These are phyloP conservation scores for Scaptomyza tumidula DNA, from an alignment of 2,888 invertebrate genomes.

Conservation along the genomic window DNA sequence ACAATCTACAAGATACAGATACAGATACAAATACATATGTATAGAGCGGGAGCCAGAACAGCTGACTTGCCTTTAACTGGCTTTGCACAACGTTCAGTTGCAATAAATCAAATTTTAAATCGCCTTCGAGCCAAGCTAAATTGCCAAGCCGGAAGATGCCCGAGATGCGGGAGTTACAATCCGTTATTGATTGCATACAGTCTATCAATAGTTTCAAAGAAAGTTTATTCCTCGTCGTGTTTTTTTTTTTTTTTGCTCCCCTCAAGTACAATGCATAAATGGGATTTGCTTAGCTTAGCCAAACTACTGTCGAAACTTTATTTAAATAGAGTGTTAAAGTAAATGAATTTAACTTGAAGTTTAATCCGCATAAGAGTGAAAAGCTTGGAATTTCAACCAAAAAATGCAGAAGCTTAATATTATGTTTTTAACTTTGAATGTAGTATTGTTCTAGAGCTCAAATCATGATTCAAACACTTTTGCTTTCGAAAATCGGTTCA, in stretches of 20 bases:
- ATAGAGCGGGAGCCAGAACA: constrained; percentile 23
- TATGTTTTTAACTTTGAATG: neutral
- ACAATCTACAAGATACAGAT: constrained; percentile 5
- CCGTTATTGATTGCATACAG: constrained; percentile 43
- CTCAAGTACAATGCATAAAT: constrained; percentile 13
- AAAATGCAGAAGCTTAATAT: too few species aligned
- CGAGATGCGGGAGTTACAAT: constrained; percentile 39
- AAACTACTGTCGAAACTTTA: neutral
- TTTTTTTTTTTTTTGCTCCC: neutral
- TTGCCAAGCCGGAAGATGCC: constrained; percentile 70
- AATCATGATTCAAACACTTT: neutral
- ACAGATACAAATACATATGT: constrained; percentile 18
- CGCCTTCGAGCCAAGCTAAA: constrained; percentile 75
- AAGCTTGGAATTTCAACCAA: neutral
- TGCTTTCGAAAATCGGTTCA: neutral
- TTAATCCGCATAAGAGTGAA: neutral
- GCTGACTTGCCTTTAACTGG: constrained; percentile 46
- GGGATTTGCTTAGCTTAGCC: constrained; percentile 1
- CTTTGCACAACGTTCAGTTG: constrained; percentile 42
- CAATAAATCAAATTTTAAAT: constrained; percentile 75
- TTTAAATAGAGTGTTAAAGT: neutral
- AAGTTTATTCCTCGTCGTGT: constrained; percentile 1
- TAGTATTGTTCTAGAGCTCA: neutral
- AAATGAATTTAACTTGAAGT: neutral
- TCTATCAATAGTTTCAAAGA: constrained; percentile 53